Base-by-base conservation (phyloP, 2,888 invertebrate genomes). In the Idaea dimidiata region DNA sequence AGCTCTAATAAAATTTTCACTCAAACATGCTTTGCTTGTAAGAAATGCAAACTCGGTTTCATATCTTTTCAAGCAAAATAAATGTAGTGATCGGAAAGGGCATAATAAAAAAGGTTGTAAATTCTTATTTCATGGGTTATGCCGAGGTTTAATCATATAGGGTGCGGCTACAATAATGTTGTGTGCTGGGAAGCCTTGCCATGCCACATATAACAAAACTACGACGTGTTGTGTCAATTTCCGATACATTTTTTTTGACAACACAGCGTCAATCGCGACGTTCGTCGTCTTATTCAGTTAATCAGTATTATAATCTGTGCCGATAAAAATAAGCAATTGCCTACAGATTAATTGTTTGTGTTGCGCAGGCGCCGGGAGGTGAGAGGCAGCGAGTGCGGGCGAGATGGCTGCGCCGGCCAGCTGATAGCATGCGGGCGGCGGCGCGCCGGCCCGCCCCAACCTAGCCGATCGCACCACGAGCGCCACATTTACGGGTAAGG, bases 361-460 rank as follows among this genome's bases (percentile, higher is more conserved):
- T 62, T 81, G 76, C 72, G 74, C 84, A 91, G 90, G 89, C 82
- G 86, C 86, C 81, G 80, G 83, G 79, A 82, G 89, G 89, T 90
- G 88, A 90, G 83, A 81, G 80, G 83, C 78, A 84, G 86, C 84
- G 81, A 80, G 84, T 76, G 82, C 80, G 81, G 82, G 81, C 86
- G 84, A 84, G 80, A 90, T 89, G 93, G 89, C 89, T 76, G 87
- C 86, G 80, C 80, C 85, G 81, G 80, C 86, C 88, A 88, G 91
- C 91, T 92, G 91, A 92, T 91, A 93, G 88, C 88, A 91, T 90
- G 89, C 90, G 87, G 88, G 88, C 90, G 88, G 89, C 92, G 87
- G 90, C 88, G 87, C 88, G 86, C 85, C 86, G 84, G 87, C 88
- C 91, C 91, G 91, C 91, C 88, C 88, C 87, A 82, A 89, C 89